These are phyloP conservation scores for Pedionomus torquatus DNA, from an alignment of 2,113 vertebrate genomes.

Conservation along the genomic window DNA sequence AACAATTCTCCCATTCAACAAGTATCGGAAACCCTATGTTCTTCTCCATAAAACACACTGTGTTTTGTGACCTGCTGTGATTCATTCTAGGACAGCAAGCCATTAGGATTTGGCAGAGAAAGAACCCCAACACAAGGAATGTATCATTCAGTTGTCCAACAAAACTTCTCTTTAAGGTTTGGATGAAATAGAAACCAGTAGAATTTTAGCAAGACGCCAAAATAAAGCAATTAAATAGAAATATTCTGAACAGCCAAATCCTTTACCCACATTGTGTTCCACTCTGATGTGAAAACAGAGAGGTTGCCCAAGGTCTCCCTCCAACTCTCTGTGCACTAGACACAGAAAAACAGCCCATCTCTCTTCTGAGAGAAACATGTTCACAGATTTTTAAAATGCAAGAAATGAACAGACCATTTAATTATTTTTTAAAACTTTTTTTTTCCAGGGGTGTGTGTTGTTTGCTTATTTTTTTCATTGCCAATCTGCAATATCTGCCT, in stretches of 20 bases:
- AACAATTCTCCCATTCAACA: background rate
- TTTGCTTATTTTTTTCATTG: background rate
- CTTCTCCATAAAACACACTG: background rate
- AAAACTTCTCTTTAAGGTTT: background rate
- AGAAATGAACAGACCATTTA: background rate
- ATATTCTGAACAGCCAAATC: constrained; percentile 14
- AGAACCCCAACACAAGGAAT: background rate
- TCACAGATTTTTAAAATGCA: background rate
- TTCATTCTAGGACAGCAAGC: background rate
- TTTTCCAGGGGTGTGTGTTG: too few relatives aligned
- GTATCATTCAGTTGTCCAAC: background rate
- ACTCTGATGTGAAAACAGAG: background rate
- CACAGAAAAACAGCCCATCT: background rate
- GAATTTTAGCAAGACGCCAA: constrained; percentile 22
- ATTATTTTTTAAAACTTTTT: background rate
- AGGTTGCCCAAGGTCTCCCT: background rate
- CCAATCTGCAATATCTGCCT: background rate
- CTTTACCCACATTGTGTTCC: background rate
- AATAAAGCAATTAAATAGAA: constrained; percentile 32
- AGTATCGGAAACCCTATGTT: background rate
- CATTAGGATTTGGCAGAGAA: constrained; percentile 2
- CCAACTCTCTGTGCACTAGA: background rate
- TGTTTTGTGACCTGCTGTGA: background rate
- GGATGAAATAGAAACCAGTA: constrained; percentile 18
- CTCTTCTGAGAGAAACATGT: background rate